Percentiles rank a stretch among this genome's conserved stretches.
Evolutionary conservation across 2,888 invertebrate genomes (phyloP).

Genomic region (Anodontia alba): DNA sequence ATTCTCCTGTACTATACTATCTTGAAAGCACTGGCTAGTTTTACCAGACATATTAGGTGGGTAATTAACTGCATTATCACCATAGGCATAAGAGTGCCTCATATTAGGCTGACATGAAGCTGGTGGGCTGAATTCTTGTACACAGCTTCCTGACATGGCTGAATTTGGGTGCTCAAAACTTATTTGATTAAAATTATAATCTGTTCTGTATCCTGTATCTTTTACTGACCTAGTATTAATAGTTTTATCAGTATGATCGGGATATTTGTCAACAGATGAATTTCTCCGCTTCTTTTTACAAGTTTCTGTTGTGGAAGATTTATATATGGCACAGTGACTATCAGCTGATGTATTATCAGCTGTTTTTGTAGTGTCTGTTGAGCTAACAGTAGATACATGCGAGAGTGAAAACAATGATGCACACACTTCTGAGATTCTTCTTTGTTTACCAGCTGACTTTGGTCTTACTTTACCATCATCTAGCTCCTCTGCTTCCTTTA

Average conservation of each 20-base stretch:
- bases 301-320: neutral
- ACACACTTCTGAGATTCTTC: constrained; percentile 19
- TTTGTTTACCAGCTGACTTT: constrained; percentile 6
- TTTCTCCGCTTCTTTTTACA: constrained; percentile 5
- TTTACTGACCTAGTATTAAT: neutral
- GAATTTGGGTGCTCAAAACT: neutral
- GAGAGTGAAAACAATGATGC: neutral
- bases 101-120: neutral
- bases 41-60: constrained; percentile 10
- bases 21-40: constrained; percentile 6
- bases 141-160: constrained; percentile 10
- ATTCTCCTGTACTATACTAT: neutral
- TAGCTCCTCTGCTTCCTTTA: neutral
- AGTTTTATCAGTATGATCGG: neutral
- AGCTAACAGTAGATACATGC: neutral
- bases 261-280: constrained; percentile 6
- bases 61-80: constrained; percentile 9
- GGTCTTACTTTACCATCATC: neutral
- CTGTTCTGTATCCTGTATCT: neutral
- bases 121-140: neutral
- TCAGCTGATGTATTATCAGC: neutral
- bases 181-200: constrained; percentile 2
- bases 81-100: neutral
- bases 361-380: neutral
- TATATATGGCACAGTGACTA: constrained; percentile 7